Evolutionary conservation across 2,888 invertebrate species (phyloP), one percentile per base, ranked within the genome.

Genomic region (Nomada hirtipes): DNA sequence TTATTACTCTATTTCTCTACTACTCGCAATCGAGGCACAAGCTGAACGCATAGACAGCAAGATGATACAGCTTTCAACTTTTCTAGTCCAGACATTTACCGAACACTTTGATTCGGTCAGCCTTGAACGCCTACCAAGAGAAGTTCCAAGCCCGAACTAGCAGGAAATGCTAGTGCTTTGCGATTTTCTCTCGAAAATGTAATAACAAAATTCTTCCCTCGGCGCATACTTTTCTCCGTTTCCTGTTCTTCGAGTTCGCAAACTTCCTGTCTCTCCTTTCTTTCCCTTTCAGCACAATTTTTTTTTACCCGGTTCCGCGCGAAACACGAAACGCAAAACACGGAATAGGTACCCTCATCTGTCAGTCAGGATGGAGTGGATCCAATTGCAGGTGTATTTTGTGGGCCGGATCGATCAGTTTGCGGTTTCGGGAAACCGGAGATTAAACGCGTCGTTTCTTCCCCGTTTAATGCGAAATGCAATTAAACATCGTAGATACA

Each of bases 341-440:
- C 26, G 59, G 70, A 74, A 82, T 47, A 67, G 15, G 47, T 23
- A 11, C 72, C 65, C 50, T 68, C 74, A 78, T 79, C 74, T 70
- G 83, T 69, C 83, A 70, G 60, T 69, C 79, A 72, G 79, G 75
- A 83, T 72, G 57, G 50, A 70, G 47, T 67, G 83, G 75, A 87
- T 87, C 87, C 77, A 82, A 82, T 87, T 87, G 80, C 85, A 82
- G 68, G 47, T 78, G 76, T 60, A 83, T 76, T 78, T 65, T 73
- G 75, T 63, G 79, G 79, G 53, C 52, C 20, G 11, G 80, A 79
- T 72, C 78, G 79, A 83, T 83, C 78, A 55, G 63, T 60, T 65
- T 64, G 78, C 83, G 83, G 78, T 83, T 76, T 72, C 75, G 72
- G 75, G 55, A 64, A 73, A 83, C 83, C 83, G 83, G 83, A 83